These are phyloP conservation scores for Sciaenops ocellatus DNA, from an alignment of 2,797 vertebrate genomes.

Conservation along the genomic window DNA sequence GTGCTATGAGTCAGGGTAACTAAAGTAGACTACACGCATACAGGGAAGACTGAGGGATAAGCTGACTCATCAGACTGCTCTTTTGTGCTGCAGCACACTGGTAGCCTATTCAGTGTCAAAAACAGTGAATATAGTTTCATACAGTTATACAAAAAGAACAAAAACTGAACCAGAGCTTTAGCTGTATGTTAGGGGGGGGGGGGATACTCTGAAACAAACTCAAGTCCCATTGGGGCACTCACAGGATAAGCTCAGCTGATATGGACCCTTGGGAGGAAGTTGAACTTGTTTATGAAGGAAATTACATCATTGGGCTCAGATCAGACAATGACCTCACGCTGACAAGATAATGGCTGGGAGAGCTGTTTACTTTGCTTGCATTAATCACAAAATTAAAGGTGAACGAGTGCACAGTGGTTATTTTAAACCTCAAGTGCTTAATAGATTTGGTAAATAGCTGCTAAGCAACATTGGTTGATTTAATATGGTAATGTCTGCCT, in stretches of 20 bases:
- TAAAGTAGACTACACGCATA: conserved; percentile 35
- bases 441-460: conserved; percentile 26
- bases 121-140: conserved; percentile 9
- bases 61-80: conserved; percentile 38
- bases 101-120: conserved; percentile 11
- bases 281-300: conserved; percentile 81
- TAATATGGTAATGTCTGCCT: conserved; percentile 7
- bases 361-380: neutral
- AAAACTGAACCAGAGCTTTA: conserved; percentile 22
- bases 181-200: conserved; percentile 2
- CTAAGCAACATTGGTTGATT: conserved; percentile 13
- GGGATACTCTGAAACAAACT: conserved; percentile 37
- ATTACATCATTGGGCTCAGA: conserved; percentile 77
- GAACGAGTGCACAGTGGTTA: conserved; percentile 52
- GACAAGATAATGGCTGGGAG: conserved; percentile 68
- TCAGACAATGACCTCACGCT: conserved; percentile 79
- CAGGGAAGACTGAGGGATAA: conserved; percentile 27
- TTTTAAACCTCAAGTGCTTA: conserved; percentile 47
- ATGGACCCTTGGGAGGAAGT: conserved; percentile 72
- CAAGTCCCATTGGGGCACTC: conserved; percentile 53
- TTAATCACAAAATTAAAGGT: conserved; percentile 52
- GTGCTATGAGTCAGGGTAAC: conserved; percentile 36
- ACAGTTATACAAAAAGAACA: conserved; percentile 33
- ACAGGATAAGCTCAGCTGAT: conserved; percentile 74
- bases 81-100: conserved; percentile 32